Conservation (phyloP, 1,140 invertebrate species). For the Tribolium madens region DNA sequence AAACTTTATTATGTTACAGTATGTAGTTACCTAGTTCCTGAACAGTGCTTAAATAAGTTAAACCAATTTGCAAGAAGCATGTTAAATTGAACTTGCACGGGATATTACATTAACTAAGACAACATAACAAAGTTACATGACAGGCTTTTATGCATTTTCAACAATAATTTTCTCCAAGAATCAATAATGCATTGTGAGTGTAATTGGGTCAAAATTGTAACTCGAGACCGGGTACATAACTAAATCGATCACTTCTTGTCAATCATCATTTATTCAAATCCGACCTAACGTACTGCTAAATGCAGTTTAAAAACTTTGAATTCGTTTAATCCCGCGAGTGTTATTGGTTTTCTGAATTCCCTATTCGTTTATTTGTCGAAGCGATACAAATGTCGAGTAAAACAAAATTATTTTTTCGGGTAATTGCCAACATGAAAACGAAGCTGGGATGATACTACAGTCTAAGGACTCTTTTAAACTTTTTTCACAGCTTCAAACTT, state of each 20-base stretch:
- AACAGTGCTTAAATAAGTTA: slow-evolving; percentile 37
- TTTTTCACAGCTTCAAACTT: neutral
- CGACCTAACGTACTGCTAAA: neutral
- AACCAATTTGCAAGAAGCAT: slow-evolving; percentile 43
- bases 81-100: slow-evolving; percentile 42
- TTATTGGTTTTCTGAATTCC: neutral
- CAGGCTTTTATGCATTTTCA: slow-evolving; percentile 21
- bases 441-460: too few relatives aligned
- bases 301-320: neutral
- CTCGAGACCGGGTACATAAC: neutral
- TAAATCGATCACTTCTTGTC: slow-evolving; percentile 2
- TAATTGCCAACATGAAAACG: neutral
- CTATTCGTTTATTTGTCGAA: neutral
- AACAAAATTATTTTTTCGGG: neutral
- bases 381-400: neutral
- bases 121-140: slow-evolving; percentile 29
- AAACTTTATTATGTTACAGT: slow-evolving; percentile 38
- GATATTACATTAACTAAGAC: slow-evolving; percentile 36
- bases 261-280: slow-evolving; percentile 9
- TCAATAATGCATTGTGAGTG: slow-evolving; percentile 5
- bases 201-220: slow-evolving; percentile 13
- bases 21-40: slow-evolving; percentile 39
- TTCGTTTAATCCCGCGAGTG: neutral
- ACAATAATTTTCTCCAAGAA: neutral
- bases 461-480: neutral